Evolutionary conservation across 2,797 vertebrate species (phyloP).

Genomic region (Falco cherrug): DNA sequence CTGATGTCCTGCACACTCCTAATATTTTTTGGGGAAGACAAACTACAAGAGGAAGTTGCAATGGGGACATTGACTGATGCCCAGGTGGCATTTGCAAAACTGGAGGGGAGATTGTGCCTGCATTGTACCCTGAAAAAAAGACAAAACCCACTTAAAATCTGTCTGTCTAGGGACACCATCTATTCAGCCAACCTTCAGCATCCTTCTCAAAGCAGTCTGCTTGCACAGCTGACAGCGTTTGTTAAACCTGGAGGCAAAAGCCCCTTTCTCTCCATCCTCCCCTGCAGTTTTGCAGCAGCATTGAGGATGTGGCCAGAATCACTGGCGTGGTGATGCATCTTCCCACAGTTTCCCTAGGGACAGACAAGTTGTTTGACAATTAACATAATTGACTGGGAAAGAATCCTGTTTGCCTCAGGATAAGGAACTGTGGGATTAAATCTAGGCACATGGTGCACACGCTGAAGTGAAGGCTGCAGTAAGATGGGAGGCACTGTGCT

Average conservation of each 20-base stretch:
- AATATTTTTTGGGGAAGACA: accelerated
- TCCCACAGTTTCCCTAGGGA: conserved; percentile 53
- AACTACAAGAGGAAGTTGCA: neutral
- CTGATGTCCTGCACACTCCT: neutral
- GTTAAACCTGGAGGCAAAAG: neutral
- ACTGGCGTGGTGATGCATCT: neutral
- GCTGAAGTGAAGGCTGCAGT: neutral
- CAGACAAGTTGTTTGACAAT: conserved; percentile 15
- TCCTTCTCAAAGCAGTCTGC: neutral
- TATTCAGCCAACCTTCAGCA: neutral
- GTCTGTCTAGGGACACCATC: accelerated
- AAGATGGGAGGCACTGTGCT: neutral
- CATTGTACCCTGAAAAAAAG: too few species aligned
- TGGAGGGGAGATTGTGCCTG: neutral
- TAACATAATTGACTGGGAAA: conserved; percentile 49
- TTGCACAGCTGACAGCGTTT: neutral
- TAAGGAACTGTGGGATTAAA: conserved; percentile 45
- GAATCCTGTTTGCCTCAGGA: conserved; percentile 19
- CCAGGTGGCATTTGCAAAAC: neutral
- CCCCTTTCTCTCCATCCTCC: neutral
- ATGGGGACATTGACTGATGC: neutral
- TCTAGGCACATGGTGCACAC: neutral
- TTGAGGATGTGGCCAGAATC: neutral
- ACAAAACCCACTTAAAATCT: neutral
- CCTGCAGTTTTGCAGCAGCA: neutral